Evolutionary conservation across 2,888 invertebrate species (phyloP).

Genomic region (Tanytarsus gracilentus): DNA sequence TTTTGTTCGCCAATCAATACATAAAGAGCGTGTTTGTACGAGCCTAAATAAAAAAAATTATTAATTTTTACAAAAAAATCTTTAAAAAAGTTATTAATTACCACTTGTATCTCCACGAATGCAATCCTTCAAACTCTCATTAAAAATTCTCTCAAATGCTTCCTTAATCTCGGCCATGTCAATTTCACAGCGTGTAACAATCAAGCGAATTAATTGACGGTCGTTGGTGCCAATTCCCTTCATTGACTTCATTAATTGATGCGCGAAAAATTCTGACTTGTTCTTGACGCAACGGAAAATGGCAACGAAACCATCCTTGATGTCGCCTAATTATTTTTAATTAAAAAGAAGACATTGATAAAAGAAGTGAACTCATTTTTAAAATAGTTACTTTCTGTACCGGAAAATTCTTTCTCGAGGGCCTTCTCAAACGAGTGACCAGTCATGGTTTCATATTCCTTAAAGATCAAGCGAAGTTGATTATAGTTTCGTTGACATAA

Average conservation of each 20-base stretch:
- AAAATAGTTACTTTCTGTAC: constrained; percentile 32
- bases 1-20: constrained; percentile 53
- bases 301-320: constrained; percentile 67
- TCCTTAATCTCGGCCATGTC: constrained; percentile 79
- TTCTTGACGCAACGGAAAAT: constrained; percentile 73
- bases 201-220: constrained; percentile 70
- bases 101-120: constrained; percentile 18
- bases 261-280: constrained; percentile 75
- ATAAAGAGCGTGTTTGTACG: constrained; percentile 75
- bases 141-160: constrained; percentile 64
- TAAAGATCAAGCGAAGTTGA: constrained; percentile 43
- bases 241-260: constrained; percentile 78
- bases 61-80: no score
- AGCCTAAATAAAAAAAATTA: no score
- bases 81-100: no score
- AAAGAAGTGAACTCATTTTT: not conserved
- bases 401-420: constrained; percentile 38
- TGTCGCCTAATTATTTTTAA: constrained; percentile 34
- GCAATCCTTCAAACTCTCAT: constrained; percentile 55
- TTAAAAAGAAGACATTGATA: not conserved
- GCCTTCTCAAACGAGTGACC: constrained; percentile 49
- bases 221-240: constrained; percentile 86
- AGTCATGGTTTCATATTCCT: constrained; percentile 44
- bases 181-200: constrained; percentile 74
- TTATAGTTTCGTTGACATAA: constrained; percentile 68